Percentiles rank a stretch among this genome's conserved stretches.
phyloP scores from a whole-genome alignment of 2,113 vertebrate genomes.

The Mobula hypostoma region DNA sequence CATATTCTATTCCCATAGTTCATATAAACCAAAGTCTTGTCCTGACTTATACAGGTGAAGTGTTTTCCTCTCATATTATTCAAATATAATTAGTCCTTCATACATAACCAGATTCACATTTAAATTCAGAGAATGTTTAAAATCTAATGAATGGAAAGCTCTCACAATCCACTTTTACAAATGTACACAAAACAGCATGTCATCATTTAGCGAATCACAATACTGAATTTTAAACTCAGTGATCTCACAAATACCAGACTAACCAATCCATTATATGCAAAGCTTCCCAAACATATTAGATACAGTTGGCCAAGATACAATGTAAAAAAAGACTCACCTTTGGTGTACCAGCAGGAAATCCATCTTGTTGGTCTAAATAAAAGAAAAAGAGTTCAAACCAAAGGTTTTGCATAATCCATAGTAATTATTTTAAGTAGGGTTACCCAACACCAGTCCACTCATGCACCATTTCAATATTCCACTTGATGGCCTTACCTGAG shows the following conservation, averaged over 20 bases:
- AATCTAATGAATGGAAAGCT: not conserved
- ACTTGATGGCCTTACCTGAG: slow-evolving; percentile 49
- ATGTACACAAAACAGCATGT: not conserved
- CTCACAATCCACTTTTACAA: not conserved
- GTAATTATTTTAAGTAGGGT: not conserved
- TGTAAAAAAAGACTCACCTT: slow-evolving; percentile 10
- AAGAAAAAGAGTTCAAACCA: not conserved
- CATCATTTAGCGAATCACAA: not conserved
- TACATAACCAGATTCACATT: not conserved
- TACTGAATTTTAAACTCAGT: not conserved
- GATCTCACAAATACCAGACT: not conserved
- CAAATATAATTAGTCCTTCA: not conserved
- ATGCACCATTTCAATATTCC: not conserved
- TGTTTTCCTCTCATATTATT: not conserved
- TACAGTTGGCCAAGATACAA: not conserved
- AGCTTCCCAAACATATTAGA: too few species aligned
- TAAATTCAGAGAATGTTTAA: not conserved
- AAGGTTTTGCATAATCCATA: not conserved
- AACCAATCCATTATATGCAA: not conserved
- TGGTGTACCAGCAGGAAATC: not conserved
- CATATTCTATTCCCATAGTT: not conserved
- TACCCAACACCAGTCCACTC: too few species aligned
- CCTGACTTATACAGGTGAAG: not conserved
- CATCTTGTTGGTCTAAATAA: slow-evolving; percentile 25
- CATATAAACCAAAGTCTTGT: not conserved